Evolutionary conservation across 2,113 vertebrate species (phyloP).

Genomic region (Grallaria varia): DNA sequence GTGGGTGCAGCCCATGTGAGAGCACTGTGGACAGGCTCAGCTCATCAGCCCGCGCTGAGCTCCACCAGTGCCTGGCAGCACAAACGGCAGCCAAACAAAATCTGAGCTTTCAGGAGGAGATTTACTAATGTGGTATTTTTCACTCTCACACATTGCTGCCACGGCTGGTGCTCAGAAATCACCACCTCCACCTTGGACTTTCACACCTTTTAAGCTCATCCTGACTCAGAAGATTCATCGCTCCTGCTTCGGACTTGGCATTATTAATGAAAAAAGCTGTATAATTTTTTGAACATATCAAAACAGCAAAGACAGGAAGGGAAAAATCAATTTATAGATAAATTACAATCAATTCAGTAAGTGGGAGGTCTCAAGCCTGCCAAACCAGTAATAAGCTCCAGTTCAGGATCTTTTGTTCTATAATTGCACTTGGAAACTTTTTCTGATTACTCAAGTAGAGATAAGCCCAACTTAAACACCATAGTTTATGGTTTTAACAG

Average conservation of each 20-base stretch:
- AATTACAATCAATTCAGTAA: constrained; percentile 27
- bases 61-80: neutral
- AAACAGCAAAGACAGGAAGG: neutral
- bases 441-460: constrained; percentile 3
- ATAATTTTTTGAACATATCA: neutral
- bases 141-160: neutral
- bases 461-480: neutral
- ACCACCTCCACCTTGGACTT: neutral
- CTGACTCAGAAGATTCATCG: neutral
- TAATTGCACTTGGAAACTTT: constrained; percentile 47
- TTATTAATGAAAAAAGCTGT: neutral
- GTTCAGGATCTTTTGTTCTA: constrained; percentile 11
- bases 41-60: neutral
- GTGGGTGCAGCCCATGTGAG: neutral
- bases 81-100: neutral
- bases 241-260: neutral
- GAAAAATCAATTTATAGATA: neutral
- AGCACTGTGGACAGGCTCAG: neutral
- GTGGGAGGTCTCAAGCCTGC: neutral
- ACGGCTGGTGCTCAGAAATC: neutral
- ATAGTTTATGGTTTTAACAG: neutral
- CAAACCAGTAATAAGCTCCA: neutral
- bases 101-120: neutral
- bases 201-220: neutral
- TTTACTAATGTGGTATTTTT: neutral